These are phyloP conservation scores for Cyprinodon diabolis DNA, from an alignment of 2,797 vertebrate species.

Conservation along the genomic window DNA sequence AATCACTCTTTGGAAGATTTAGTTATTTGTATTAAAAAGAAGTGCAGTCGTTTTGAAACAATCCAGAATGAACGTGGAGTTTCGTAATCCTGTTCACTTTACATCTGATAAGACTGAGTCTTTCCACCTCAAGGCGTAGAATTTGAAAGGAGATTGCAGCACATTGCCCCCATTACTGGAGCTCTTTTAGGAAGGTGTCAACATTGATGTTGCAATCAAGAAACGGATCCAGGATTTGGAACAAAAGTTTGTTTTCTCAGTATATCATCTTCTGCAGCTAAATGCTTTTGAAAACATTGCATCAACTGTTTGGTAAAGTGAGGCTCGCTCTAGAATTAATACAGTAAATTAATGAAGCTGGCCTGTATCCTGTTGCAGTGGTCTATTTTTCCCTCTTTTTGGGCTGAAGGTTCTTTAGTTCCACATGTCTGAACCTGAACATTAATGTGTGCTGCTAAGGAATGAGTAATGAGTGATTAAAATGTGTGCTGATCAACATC, in stretches of 20 bases:
- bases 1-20: not conserved
- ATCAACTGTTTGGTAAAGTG: not conserved
- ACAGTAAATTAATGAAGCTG: not conserved
- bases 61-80: not conserved
- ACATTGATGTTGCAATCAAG: constrained; percentile 2
- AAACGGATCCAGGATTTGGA: not conserved
- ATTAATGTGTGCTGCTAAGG: not conserved
- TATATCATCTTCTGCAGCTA: not conserved
- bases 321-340: not conserved
- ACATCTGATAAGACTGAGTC: not conserved
- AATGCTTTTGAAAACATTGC: not conserved
- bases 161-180: not conserved
- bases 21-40: not conserved
- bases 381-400: not conserved
- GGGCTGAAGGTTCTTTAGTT: not conserved
- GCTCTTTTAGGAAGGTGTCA: not conserved
- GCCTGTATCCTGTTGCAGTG: not conserved
- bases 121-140: not conserved
- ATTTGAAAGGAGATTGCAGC: not conserved
- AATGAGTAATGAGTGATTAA: not conserved
- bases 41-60: not conserved
- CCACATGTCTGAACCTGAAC: constrained; percentile 2
- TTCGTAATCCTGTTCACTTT: not conserved
- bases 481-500: not conserved
- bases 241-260: constrained; percentile 2